phyloP scores from a whole-genome alignment of 2,888 invertebrate genomes.

The Lysandra bellargus region DNA sequence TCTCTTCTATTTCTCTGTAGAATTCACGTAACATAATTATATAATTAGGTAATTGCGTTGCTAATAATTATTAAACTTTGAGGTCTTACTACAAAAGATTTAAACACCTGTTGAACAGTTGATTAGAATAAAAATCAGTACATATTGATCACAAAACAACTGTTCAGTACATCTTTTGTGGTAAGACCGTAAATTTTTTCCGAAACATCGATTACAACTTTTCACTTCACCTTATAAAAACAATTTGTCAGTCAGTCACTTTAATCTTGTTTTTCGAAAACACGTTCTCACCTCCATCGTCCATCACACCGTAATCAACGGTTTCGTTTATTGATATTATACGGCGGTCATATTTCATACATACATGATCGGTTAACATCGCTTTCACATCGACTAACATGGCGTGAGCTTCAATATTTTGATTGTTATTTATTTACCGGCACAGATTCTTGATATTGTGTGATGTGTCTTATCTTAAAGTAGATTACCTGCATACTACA shows the following conservation, averaged over 20 bases:
- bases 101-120: too few species aligned
- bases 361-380: conserved; percentile 67
- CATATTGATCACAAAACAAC: too few species aligned
- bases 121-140: too few species aligned
- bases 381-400: conserved; percentile 60
- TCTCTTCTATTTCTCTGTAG: too few species aligned
- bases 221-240: background rate
- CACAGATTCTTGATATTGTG: background rate
- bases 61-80: background rate
- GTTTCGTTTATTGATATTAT: conserved; percentile 52
- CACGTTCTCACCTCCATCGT: conserved; percentile 21
- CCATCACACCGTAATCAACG: background rate
- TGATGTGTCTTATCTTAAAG: background rate
- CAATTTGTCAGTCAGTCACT: conserved; percentile 11
- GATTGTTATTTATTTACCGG: conserved; percentile 16
- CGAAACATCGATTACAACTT: background rate
- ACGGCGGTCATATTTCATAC: conserved; percentile 66
- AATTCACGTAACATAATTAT: too few species aligned
- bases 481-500: background rate
- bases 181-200: too few species aligned
- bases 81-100: too few species aligned
- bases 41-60: too few species aligned
- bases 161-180: too few species aligned
- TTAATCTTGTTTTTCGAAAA: conserved; percentile 14
- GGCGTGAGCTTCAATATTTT: conserved; percentile 13